Evolutionary conservation across 2,888 invertebrate species (phyloP), one percentile per base, ranked within the genome.

Genomic region (Sphinx pinastri): DNA sequence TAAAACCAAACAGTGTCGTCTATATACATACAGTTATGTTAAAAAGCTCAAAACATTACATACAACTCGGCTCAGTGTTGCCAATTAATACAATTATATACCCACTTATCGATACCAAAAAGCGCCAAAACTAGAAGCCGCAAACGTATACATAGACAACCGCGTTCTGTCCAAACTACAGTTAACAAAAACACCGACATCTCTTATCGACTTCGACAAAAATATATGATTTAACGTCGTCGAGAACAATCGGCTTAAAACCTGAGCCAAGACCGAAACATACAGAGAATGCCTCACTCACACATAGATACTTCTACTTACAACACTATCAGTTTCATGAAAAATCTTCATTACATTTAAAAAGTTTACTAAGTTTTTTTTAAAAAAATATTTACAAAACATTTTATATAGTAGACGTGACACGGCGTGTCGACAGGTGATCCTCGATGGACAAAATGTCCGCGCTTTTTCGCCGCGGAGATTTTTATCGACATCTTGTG

Each of bases 351-450:
- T 83, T 84, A 80, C 79, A 79, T 78, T 81, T 81, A 81, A 83
- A 86, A 87, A 83, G 82, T 81, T 84, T 75, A 55, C 77, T 80
- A 80, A 63, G 76, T 70, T 75, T 80, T 84, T n/a, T 79, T 80
- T 84, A 82, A 85, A 88, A 88, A 89, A 89, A 89, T 90, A 90
- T 90, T 88, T 90, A 91, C 91, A 91, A 85, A 84, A 67, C 66
- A 57, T 49, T 67, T 70, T n/a, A 49, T 59, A 51, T 19, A 59
- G 59, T 49, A 49, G 58, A 58, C 0, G 14, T 19, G 49, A 63
- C 63, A 63, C 63, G 49, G 13, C 11, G 63, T 49, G 63, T 25
- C 49, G 19, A 47, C 16, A 49, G 60, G 10, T 47, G 12, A 8
- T 19, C 7, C 47, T 63, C 16, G 47, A 63, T 49, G 19, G 49